phyloP scores from a whole-genome alignment of 2,888 invertebrate species.

The Habrosyne pyritoides region DNA sequence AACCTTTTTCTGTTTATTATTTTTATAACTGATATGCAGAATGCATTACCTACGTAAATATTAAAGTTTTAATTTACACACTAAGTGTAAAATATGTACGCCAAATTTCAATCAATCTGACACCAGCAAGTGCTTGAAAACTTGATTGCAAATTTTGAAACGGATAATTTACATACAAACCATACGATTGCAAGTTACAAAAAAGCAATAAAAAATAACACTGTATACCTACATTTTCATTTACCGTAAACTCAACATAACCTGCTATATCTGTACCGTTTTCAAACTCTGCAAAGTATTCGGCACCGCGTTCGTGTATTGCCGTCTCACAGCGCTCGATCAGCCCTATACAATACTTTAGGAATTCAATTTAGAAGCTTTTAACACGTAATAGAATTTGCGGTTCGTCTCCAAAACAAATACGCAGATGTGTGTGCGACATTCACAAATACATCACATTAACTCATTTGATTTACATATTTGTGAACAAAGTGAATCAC shows the following conservation, averaged over 20 bases:
- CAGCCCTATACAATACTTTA: constrained; percentile 22
- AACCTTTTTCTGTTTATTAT: too few relatives aligned
- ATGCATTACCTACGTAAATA: too few relatives aligned
- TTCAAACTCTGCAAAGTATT: not conserved
- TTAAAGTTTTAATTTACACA: too few relatives aligned
- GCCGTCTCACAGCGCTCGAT: constrained; percentile 19
- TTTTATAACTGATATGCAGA: too few relatives aligned
- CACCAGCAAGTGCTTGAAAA: too few relatives aligned
- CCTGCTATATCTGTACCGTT: not conserved
- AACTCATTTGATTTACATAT: not conserved
- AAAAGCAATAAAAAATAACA: too few relatives aligned
- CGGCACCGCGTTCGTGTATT: not conserved
- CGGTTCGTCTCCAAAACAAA: constrained; percentile 28
- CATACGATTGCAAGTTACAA: too few relatives aligned
- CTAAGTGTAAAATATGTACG: too few relatives aligned
- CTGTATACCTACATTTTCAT: too few relatives aligned
- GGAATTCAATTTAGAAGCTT: constrained; percentile 42
- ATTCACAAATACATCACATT: constrained; percentile 12
- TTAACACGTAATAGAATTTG: constrained; percentile 41
- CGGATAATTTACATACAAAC: too few relatives aligned
- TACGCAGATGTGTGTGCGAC: constrained; percentile 13
- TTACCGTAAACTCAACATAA: not conserved
- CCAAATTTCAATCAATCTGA: too few relatives aligned
- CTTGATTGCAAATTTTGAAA: too few relatives aligned
- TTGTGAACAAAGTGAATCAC: constrained; percentile 1